phyloP scores from a whole-genome alignment of 2,888 invertebrate species.

The Pseudoips prasinana region DNA sequence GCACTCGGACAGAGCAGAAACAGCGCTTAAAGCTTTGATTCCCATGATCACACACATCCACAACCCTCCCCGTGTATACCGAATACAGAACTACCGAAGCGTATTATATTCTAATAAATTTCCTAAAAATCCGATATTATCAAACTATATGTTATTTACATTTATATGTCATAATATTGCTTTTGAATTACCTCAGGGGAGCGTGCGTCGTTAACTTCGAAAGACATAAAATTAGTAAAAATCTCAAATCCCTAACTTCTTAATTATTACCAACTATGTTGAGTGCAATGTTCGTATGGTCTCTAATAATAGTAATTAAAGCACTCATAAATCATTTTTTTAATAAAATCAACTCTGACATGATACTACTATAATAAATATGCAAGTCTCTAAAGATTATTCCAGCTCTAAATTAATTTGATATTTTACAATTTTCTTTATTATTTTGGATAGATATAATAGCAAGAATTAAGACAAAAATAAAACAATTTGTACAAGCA shows the following conservation, averaged over 20 bases:
- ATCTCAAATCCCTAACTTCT: conserved; percentile 74
- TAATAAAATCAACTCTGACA: conserved; percentile 64
- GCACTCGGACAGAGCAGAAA: conserved; percentile 64
- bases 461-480: conserved; percentile 39
- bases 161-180: conserved; percentile 81
- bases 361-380: conserved; percentile 64
- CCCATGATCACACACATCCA: conserved; percentile 73
- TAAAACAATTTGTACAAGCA: conserved; percentile 31
- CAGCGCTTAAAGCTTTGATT: conserved; percentile 80
- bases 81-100: conserved; percentile 71
- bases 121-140: conserved; percentile 79
- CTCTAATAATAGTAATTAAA: conserved; percentile 72
- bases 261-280: conserved; percentile 65
- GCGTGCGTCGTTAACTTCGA: conserved; percentile 71
- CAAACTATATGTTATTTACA: conserved; percentile 80
- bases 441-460: conserved; percentile 40
- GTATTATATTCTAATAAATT: conserved; percentile 72
- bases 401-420: conserved; percentile 63
- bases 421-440: conserved; percentile 58
- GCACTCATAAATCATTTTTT: conserved; percentile 74
- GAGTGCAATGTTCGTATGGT: conserved; percentile 69
- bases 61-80: conserved; percentile 60
- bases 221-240: conserved; percentile 72
- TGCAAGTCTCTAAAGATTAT: conserved; percentile 72
- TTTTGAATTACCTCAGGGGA: conserved; percentile 79